phyloP scores from a whole-genome alignment of 2,888 invertebrate species.

The Leistus spinibarbis region DNA sequence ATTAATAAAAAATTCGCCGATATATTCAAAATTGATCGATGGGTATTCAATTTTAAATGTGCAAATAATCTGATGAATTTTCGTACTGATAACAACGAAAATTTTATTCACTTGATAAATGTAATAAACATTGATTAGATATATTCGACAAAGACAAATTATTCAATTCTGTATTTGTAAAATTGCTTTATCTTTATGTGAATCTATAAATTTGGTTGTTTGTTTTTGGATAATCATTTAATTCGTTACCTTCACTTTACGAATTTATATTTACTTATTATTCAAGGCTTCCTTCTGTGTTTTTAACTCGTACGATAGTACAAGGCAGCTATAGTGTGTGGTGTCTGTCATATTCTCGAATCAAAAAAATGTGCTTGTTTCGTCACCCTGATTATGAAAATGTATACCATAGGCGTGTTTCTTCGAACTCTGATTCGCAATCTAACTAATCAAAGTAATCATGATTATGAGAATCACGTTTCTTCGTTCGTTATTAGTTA shows the following conservation, averaged over 20 bases:
- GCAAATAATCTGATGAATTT: background rate
- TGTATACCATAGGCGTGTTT: no score
- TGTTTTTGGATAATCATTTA: background rate
- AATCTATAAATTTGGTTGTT: background rate
- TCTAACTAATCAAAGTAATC: no score
- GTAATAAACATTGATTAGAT: slow-evolving; percentile 1
- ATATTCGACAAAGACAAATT: background rate
- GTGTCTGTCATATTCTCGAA: no score
- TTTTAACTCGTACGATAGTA: no score
- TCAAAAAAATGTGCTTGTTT: no score
- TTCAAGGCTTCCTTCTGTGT: background rate
- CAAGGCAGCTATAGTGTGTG: no score
- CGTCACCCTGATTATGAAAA: no score
- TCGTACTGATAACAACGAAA: background rate
- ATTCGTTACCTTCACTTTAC: background rate
- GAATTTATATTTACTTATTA: background rate
- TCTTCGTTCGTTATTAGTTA: no score
- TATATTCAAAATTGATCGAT: background rate
- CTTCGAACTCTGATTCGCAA: no score
- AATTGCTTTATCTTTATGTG: background rate
- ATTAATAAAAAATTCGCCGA: background rate
- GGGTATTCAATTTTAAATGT: background rate
- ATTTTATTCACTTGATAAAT: background rate
- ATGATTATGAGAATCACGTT: no score
- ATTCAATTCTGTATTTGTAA: background rate